Conservation (phyloP, 2,797 vertebrate species). For the Gallinago stenura region DNA sequence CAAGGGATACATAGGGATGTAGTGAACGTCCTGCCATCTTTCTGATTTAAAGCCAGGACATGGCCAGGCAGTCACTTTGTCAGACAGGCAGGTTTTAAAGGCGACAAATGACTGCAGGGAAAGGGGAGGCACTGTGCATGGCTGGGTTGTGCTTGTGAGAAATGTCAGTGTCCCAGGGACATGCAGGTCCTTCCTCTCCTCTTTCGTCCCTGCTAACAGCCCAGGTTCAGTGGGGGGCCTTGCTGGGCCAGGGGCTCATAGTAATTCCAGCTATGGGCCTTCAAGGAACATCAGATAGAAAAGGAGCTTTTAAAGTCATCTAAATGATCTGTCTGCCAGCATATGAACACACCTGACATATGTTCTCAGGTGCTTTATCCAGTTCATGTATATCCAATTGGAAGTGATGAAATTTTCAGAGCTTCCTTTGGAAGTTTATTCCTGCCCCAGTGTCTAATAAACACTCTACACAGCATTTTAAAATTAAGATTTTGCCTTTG, state of each 20-base stretch:
- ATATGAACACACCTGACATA: not conserved
- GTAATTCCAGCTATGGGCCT: not conserved
- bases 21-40: not conserved
- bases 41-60: constrained; percentile 30
- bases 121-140: not conserved
- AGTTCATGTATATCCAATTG: not conserved
- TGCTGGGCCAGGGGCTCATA: not conserved
- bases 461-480: not conserved
- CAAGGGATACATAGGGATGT: not conserved
- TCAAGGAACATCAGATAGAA: not conserved
- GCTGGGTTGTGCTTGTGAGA: not conserved
- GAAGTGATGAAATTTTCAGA: not conserved
- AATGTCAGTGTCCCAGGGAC: not conserved
- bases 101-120: not conserved
- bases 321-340: not conserved
- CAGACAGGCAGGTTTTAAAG: not conserved
- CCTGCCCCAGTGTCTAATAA: not conserved
- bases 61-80: not conserved
- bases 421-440: constrained; percentile 3
- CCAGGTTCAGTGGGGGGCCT: not conserved
- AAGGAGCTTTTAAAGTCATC: not conserved
- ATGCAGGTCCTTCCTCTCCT: not conserved
- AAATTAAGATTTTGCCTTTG: constrained; percentile 15
- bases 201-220: not conserved
- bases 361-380: not conserved